Base-by-base conservation (phyloP, 2,888 invertebrate genomes). In the Rotaria magnacalcarata region DNA sequence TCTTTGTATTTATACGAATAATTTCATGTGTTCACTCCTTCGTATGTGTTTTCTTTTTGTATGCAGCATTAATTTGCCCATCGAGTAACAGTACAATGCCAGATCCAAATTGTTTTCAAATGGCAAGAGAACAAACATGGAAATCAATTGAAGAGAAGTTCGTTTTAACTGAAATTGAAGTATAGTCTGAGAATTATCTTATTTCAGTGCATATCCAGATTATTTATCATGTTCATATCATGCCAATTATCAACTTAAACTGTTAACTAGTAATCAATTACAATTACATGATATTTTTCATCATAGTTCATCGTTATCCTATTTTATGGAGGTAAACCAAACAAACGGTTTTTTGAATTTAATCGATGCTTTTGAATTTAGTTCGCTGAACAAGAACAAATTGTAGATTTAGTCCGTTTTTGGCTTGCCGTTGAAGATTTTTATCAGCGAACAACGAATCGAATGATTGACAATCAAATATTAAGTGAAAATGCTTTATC, bases 221-320 rank as follows among this genome's bases (percentile, higher is more conserved):
- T 80, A 80, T 80, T 80, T 80, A 47, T 47, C 47, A 11, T 47
- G 80, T 80, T 14, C 80, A 11, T 80, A 47, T 80, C 80, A 80
- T 80, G 10, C 47, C 19, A 80, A 47, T 14, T 80, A 80, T 80
- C 80, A 80, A 80, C 47, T 80, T 8, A 80, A 80, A 47, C 24
- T 80, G 14, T 80, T 80, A 47, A 80, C 80, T n/a, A 47, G 47
- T 43, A n/a, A 43, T 47, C 43, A 80, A n/a, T 21, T 80, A 47
- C 80, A 47, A 47, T 80, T 80, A 47, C 80, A 80, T 80, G 80
- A 80, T 80, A 80, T 80, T 80, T 21, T 80, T 24, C 47, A 80
- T 47, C 47, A 80, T 80, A n/a, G n/a, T 47, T 80, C 80, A 24
- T 80, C 80, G n/a, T n/a, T 80, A 47, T 2, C 47, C 1, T 80